Evolutionary conservation across 2,888 invertebrate genomes (phyloP).

Genomic region (Dryocosmus kuriphilus): DNA sequence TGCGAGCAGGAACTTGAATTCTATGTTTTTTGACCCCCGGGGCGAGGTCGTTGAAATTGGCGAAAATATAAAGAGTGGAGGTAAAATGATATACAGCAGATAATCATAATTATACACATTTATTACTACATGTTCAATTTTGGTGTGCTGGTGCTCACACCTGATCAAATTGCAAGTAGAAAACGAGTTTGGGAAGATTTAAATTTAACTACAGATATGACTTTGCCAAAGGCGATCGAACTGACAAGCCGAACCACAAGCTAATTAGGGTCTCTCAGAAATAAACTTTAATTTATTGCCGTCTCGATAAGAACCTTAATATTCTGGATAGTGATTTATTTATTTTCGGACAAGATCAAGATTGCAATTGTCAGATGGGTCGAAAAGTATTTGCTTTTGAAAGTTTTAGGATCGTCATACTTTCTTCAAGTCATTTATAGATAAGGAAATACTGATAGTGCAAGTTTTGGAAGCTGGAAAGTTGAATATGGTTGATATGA

Average conservation of each 20-base stretch:
- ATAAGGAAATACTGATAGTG: no score
- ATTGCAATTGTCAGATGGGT: not conserved
- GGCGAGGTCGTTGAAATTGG: not conserved
- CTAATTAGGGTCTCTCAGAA: constrained; percentile 26
- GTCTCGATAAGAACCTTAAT: not conserved
- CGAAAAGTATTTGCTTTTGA: not conserved
- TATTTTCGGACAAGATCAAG: not conserved
- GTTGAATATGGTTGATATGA: not conserved
- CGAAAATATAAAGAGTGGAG: not conserved
- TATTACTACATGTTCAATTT: not conserved
- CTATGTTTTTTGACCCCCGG: constrained; percentile 18
- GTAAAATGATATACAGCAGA: not conserved
- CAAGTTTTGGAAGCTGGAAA: not conserved
- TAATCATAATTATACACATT: constrained; percentile 14
- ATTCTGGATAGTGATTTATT: constrained; percentile 15
- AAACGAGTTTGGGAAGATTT: not conserved
- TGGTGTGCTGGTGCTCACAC: not conserved
- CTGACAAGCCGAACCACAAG: constrained; percentile 2
- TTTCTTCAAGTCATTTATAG: not conserved
- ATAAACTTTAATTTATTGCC: constrained; percentile 18
- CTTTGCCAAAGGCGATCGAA: not conserved
- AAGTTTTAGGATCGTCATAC: not conserved
- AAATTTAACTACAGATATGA: not conserved
- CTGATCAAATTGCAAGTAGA: not conserved
- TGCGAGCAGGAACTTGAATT: constrained; percentile 12